Percentiles rank a stretch among this genome's conserved stretches.
phyloP scores from a whole-genome alignment of 2,888 invertebrate genomes.

The Orchesella flavescens region DNA sequence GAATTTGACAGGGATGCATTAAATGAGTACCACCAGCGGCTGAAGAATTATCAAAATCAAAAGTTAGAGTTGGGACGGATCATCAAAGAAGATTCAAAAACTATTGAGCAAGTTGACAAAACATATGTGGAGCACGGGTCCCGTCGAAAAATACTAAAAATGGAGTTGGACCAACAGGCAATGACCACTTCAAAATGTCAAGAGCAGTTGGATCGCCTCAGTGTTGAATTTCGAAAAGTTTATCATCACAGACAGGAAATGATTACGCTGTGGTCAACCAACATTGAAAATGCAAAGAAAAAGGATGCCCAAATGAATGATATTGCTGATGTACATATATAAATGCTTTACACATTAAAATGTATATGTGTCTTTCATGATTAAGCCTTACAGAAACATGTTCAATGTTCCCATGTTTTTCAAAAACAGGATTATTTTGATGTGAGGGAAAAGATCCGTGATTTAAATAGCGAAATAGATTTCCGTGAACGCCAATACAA shows the following conservation, averaged over 20 bases:
- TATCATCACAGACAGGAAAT: constrained; percentile 57
- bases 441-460: constrained; percentile 25
- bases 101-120: constrained; percentile 50
- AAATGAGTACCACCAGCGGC: constrained; percentile 48
- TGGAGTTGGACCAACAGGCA: constrained; percentile 61
- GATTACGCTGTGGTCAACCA: constrained; percentile 56
- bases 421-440: constrained; percentile 57
- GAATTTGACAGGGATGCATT: constrained; percentile 54
- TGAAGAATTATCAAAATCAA: constrained; percentile 32
- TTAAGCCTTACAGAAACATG: too few species aligned
- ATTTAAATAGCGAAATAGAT: constrained; percentile 39
- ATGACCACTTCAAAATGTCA: constrained; percentile 65
- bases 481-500: constrained; percentile 46
- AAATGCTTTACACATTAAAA: too few species aligned
- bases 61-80: constrained; percentile 44
- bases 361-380: too few species aligned
- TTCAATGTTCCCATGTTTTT: too few species aligned
- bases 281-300: constrained; percentile 48
- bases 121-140: constrained; percentile 58
- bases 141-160: constrained; percentile 42
- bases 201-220: constrained; percentile 57
- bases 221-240: constrained; percentile 61
- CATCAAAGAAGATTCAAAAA: constrained; percentile 52
- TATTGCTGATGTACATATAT: constrained; percentile 59
- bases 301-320: constrained; percentile 61